Evolutionary conservation across 2,888 invertebrate species (phyloP).

Genomic region (Lumbricus terrestris): DNA sequence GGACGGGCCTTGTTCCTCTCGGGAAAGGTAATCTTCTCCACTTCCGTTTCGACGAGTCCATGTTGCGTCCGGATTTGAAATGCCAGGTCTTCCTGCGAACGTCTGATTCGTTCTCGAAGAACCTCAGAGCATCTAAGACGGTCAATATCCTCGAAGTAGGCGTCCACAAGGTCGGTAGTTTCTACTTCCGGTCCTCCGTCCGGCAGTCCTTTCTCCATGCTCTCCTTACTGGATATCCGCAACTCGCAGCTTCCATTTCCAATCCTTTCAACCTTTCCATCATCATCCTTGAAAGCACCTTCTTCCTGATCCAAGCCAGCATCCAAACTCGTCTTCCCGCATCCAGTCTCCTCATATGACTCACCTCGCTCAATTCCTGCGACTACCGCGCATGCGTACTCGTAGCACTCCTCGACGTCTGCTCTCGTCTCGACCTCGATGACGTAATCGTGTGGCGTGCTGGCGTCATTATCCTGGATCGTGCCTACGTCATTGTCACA

Average conservation of each 20-base stretch:
- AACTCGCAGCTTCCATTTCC: background rate
- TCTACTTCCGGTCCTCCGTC: slow-evolving; percentile 19
- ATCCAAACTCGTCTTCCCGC: background rate
- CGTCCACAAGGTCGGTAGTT: background rate
- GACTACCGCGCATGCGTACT: background rate
- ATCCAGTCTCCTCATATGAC: background rate
- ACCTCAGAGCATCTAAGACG: background rate
- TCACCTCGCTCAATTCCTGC: background rate
- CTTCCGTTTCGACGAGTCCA: background rate
- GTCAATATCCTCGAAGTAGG: background rate
- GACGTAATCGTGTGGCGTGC: background rate
- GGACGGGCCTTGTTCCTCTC: background rate
- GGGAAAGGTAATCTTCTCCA: background rate
- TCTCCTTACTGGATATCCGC: background rate
- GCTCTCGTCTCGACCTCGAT: background rate
- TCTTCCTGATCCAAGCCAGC: background rate
- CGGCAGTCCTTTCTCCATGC: background rate
- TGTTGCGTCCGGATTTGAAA: background rate
- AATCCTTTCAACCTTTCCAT: background rate
- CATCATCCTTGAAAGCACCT: background rate
- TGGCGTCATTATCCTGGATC: background rate
- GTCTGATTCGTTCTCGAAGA: background rate
- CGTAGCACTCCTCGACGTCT: background rate
- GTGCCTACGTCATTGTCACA: background rate
- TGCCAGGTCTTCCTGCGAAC: background rate